phyloP scores from a whole-genome alignment of 2,113 vertebrate species.

The Hyla sarda region DNA sequence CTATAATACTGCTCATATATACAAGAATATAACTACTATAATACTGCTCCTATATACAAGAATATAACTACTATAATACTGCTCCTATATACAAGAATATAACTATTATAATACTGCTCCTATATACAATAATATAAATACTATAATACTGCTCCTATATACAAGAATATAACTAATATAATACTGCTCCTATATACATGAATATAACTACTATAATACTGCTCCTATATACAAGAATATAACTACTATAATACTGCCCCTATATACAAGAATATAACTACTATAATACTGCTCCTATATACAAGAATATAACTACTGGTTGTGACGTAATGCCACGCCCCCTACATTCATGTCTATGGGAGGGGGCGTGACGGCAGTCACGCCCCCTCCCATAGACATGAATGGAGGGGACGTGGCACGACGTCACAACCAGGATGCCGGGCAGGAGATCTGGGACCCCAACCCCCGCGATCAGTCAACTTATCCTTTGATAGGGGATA shows the following conservation, averaged over 20 bases:
- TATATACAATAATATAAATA: too few relatives aligned
- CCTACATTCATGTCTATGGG: too few relatives aligned
- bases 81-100: neutral
- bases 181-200: neutral
- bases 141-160: neutral
- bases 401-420: too few relatives aligned
- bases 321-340: neutral
- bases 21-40: constrained; percentile 12
- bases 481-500: too few relatives aligned
- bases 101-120: neutral
- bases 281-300: neutral
- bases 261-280: constrained; percentile 2
- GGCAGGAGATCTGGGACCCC: too few relatives aligned
- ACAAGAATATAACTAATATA: constrained; percentile 8
- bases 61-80: constrained; percentile 21
- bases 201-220: constrained; percentile 21
- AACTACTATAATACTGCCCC: neutral
- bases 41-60: neutral
- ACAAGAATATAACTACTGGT: constrained; percentile 8
- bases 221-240: neutral
- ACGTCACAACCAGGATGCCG: too few relatives aligned
- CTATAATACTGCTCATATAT: neutral
- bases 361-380: too few relatives aligned
- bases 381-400: too few relatives aligned
- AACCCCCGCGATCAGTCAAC: too few relatives aligned